Base-by-base conservation (phyloP, 2,797 vertebrate genomes). In the Gymnothorax reevesii region DNA sequence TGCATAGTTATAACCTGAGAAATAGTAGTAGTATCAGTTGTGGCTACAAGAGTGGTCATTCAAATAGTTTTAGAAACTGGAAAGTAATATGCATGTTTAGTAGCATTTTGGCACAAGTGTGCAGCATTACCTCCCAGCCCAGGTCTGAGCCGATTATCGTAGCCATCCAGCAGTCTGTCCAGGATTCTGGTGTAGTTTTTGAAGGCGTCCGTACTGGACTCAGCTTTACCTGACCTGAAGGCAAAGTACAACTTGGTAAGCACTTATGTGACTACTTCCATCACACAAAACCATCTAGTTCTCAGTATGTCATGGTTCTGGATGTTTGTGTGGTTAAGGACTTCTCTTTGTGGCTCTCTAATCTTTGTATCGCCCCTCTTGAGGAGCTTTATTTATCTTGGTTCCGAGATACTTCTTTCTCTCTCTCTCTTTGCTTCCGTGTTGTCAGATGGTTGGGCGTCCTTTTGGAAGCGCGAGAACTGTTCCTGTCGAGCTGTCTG, bases 181-280 rank as follows among this genome's bases (percentile, higher is more conserved):
- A 99, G 96, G 95, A 99, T 99, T 91, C 97, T 97, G 69, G 98
- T 99, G 91, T 99, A 99, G 95, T 97, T 98, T 95, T 98, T 98
- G 92, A 97, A 97, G 94, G 98, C 97, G 86, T 99, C 97, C 92
- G 97, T 96, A 92, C 95, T 88, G 90, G 95, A 92, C 92, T 97
- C 96, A 89, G 96, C 97, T 91, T 95, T 94, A 89, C 95, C 96
- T 92, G 94, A 97, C 95, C 97, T 98, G 92, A 92, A 94, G 33
- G 91, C 85, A 95, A 89, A 94, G 92, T 94, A 92, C 87, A 92
- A 82, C 33, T 15, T 22, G 54, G 15, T 52, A 64, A 60, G 52
- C 77, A 80, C 77, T n/a, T 33, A 4, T 52, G 55, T 80, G 49
- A 1, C 49, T 54, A 20, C 52, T 77, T 52, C 6, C 7, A 49